Evolutionary conservation across 2,888 invertebrate species (phyloP).

Genomic region (Drosophila pseudotakahashii): DNA sequence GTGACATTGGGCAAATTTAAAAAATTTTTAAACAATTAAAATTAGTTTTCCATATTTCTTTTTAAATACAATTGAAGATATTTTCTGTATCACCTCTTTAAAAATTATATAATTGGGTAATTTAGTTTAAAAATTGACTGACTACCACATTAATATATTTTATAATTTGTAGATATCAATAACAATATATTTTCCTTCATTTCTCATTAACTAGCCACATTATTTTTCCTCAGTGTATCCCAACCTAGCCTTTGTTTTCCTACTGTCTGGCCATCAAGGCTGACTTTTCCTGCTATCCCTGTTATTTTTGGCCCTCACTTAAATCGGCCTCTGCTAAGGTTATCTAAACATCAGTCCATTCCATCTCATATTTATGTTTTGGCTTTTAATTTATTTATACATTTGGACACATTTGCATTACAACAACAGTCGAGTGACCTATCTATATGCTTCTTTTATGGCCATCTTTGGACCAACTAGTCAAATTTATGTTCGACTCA

Average conservation of each 20-base stretch:
- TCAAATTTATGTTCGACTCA: slow-evolving; percentile 66
- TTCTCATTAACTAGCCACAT: too few species aligned
- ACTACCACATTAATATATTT: too few species aligned
- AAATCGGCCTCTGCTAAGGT: slow-evolving; percentile 47
- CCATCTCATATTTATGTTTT: slow-evolving; percentile 46
- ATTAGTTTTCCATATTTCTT: background rate
- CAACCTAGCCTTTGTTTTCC: slow-evolving; percentile 53
- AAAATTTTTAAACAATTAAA: background rate
- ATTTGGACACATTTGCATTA: slow-evolving; percentile 41
- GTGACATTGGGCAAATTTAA: background rate
- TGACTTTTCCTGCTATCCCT: slow-evolving; percentile 23
- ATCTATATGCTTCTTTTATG: slow-evolving; percentile 32
- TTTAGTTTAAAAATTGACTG: too few species aligned
- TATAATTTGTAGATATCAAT: too few species aligned
- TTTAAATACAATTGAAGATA: too few species aligned
- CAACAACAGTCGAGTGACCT: slow-evolving; percentile 18
- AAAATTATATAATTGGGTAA: too few species aligned
- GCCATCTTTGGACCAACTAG: slow-evolving; percentile 32
- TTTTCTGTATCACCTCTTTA: too few species aligned
- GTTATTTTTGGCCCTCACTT: slow-evolving; percentile 54
- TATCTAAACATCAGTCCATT: slow-evolving; percentile 46
- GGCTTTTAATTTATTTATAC: slow-evolving; percentile 56
- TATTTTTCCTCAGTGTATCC: slow-evolving; percentile 1
- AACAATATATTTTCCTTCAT: background rate
- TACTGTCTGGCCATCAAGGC: slow-evolving; percentile 56